Conservation (phyloP, 2,797 vertebrate species). For the Petrocephalus schoutedeni region DNA sequence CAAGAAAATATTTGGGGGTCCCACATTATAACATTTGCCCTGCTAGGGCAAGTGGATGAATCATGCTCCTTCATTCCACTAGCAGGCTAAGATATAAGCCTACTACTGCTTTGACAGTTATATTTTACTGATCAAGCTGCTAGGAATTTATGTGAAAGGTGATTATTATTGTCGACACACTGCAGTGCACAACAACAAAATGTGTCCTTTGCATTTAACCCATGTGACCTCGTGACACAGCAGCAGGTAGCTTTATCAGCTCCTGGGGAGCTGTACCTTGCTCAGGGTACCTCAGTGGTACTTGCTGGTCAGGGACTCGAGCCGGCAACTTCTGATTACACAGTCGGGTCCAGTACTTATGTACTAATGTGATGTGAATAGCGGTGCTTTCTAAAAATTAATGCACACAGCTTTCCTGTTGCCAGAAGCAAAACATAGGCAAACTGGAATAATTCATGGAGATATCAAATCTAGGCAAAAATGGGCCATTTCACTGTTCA, state of each 20-base stretch:
- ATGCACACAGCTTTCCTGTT: neutral
- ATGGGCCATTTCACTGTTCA: neutral
- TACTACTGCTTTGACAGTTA: neutral
- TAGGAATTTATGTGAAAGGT: neutral
- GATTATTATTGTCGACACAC: too few relatives aligned
- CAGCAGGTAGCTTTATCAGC: too few relatives aligned
- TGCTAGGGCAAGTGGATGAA: neutral
- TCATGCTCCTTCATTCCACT: neutral
- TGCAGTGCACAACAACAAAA: too few relatives aligned
- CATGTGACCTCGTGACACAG: too few relatives aligned
- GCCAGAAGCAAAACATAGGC: neutral
- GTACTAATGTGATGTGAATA: neutral
- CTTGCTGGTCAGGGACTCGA: too few relatives aligned
- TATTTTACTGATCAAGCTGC: neutral
- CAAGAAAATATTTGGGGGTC: neutral
- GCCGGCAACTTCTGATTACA: too few relatives aligned
- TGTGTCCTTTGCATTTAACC: too few relatives aligned
- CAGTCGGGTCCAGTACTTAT: too few relatives aligned
- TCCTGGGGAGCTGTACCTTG: too few relatives aligned
- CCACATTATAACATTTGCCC: neutral
- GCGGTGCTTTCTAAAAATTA: neutral
- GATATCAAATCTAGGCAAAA: neutral
- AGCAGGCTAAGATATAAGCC: neutral
- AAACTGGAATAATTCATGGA: neutral
- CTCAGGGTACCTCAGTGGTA: too few relatives aligned